Conservation (phyloP, 2,113 vertebrate species). For the Otus sunia region DNA sequence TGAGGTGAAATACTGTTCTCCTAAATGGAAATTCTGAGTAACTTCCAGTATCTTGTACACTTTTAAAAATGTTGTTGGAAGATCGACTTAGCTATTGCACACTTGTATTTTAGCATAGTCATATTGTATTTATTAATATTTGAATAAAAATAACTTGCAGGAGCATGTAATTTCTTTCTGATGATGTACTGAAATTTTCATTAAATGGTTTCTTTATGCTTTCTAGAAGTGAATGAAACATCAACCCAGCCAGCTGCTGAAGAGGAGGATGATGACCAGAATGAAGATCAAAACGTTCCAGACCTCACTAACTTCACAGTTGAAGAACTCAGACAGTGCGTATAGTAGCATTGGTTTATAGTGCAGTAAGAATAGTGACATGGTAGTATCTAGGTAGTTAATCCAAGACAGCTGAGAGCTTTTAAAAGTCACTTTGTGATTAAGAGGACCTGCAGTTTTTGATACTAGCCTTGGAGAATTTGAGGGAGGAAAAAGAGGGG, state of each 20-base stretch:
- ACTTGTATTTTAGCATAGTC: background rate
- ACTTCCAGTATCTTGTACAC: background rate
- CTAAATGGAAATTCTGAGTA: background rate
- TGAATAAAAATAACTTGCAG: background rate
- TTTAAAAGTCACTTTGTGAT: background rate
- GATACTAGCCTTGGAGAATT: background rate
- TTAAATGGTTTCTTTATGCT: background rate
- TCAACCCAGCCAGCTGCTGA: conserved; percentile 57
- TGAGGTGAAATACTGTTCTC: background rate
- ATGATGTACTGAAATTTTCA: background rate
- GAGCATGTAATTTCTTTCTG: background rate
- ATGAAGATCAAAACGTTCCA: conserved; percentile 86
- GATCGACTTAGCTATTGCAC: background rate
- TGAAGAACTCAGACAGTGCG: conserved; percentile 93
- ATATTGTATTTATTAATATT: background rate
- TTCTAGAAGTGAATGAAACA: conserved; percentile 75
- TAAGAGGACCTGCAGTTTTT: background rate
- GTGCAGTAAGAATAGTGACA: background rate
- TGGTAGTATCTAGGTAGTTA: background rate
- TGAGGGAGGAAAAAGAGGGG: background rate
- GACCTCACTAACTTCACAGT: conserved; percentile 91
- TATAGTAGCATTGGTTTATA: conserved; percentile 5
- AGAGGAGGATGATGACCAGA: conserved; percentile 86
- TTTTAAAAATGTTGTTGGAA: background rate
- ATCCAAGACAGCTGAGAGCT: background rate